Conservation (phyloP, 2,888 invertebrate species). For the Meganola albula region DNA sequence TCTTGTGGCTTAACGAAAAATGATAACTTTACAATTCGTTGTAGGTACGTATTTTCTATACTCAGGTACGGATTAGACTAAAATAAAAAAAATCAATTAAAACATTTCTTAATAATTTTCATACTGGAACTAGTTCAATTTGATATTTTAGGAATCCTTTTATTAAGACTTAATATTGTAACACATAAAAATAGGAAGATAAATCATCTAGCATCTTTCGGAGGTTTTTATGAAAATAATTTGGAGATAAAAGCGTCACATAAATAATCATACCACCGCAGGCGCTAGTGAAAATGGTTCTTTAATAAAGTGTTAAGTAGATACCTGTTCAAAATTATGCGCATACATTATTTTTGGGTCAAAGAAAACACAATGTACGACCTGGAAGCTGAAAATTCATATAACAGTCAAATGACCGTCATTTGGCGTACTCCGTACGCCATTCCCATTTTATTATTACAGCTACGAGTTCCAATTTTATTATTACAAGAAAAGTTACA, state of each 20-base stretch:
- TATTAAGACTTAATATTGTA: too few relatives aligned
- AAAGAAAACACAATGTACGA: conserved; percentile 22
- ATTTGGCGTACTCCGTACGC: background rate
- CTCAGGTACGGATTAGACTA: too few relatives aligned
- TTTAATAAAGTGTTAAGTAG: conserved; percentile 33
- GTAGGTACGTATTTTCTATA: too few relatives aligned
- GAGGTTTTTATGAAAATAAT: conserved; percentile 14
- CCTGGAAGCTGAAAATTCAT: conserved; percentile 13
- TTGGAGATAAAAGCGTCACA: conserved; percentile 13
- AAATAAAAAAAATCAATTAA: too few relatives aligned
- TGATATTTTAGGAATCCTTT: too few relatives aligned
- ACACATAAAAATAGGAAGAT: too few relatives aligned
- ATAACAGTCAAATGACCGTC: conserved; percentile 9
- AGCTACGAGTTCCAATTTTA: too few relatives aligned
- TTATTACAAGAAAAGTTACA: too few relatives aligned
- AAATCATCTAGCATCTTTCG: conserved; percentile 2
- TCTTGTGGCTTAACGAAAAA: too few relatives aligned
- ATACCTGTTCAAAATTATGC: conserved; percentile 34
- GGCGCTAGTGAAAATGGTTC: conserved; percentile 24
- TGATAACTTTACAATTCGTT: too few relatives aligned
- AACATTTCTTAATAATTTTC: too few relatives aligned
- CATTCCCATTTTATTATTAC: too few relatives aligned
- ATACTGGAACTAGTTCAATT: conserved; percentile 7
- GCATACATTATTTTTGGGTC: conserved; percentile 34
- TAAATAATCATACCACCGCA: conserved; percentile 16